Evolutionary conservation across 2,113 vertebrate genomes (phyloP).

Genomic region (Dolichotis patagonum): DNA sequence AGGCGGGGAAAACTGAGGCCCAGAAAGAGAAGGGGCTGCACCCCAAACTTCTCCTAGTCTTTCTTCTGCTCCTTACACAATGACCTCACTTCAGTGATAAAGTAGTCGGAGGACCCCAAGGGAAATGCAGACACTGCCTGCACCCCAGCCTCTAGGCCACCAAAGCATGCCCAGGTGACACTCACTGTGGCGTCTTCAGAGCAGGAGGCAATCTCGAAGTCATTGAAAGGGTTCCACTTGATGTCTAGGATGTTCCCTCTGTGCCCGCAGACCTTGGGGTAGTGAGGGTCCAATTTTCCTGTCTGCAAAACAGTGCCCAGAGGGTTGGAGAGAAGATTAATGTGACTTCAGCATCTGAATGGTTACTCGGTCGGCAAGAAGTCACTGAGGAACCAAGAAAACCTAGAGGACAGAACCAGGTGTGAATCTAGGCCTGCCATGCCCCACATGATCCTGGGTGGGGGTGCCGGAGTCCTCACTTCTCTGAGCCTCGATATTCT

Average conservation of each 20-base stretch:
- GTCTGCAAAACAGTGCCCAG: conserved; percentile 87
- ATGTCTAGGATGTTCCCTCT: conserved; percentile 93
- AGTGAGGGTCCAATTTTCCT: conserved; percentile 94
- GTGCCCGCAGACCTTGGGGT: conserved; percentile 94
- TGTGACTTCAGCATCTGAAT: neutral
- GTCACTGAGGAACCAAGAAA: neutral
- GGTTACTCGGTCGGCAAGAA: neutral
- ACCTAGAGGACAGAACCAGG: neutral
- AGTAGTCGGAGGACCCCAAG: neutral
- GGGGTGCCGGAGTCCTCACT: neutral
- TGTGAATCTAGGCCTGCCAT: neutral
- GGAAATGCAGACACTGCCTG: fast-evolving
- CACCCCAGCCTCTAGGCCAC: neutral
- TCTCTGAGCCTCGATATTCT: neutral
- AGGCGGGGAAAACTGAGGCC: neutral
- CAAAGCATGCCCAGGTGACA: fast-evolving
- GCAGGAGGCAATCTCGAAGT: conserved; percentile 95
- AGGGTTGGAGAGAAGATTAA: neutral
- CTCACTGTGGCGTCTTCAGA: conserved; percentile 95
- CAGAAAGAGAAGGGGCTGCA: neutral
- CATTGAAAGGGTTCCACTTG: conserved; percentile 97
- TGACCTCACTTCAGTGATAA: neutral
- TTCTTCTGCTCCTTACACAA: too few species aligned
- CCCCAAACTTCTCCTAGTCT: neutral
- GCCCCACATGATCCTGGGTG: neutral